These are phyloP conservation scores for Leuciscus waleckii DNA, from an alignment of 2,797 vertebrate species.

Conservation along the genomic window DNA sequence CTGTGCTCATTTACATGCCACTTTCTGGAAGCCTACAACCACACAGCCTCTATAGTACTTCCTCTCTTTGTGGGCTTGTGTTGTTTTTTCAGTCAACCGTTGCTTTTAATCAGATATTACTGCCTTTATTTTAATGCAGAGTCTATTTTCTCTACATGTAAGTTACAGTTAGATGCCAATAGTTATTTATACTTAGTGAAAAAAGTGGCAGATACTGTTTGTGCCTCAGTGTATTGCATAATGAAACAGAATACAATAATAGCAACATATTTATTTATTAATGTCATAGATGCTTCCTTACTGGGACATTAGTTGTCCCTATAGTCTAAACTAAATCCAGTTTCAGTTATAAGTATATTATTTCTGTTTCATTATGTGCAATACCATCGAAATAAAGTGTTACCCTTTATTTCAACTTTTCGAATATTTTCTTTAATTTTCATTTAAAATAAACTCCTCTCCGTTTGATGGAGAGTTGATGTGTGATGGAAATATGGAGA, in stretches of 20 bases:
- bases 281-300: neutral
- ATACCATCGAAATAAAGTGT: too few species aligned
- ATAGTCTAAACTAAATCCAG: neutral
- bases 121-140: neutral
- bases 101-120: neutral
- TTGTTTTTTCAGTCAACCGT: neutral
- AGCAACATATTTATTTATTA: neutral
- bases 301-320: neutral
- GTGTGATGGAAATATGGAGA: too few species aligned
- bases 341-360: neutral
- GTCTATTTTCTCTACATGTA: neutral
- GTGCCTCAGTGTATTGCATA: neutral
- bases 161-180: neutral
- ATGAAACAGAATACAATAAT: neutral
- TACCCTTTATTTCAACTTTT: neutral
- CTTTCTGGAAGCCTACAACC: slow-evolving; percentile 44
- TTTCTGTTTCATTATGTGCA: too few species aligned
- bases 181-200: neutral
- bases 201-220: neutral
- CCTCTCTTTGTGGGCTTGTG: slow-evolving; percentile 20
- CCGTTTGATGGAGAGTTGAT: too few species aligned
- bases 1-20: slow-evolving; percentile 44
- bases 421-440: neutral
- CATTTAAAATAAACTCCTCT: neutral
- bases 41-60: slow-evolving; percentile 11